Percentiles rank a stretch among this genome's conserved stretches.
These are phyloP conservation scores for Hippolais icterina DNA, from an alignment of 2,113 vertebrate species.

Conservation along the genomic window DNA sequence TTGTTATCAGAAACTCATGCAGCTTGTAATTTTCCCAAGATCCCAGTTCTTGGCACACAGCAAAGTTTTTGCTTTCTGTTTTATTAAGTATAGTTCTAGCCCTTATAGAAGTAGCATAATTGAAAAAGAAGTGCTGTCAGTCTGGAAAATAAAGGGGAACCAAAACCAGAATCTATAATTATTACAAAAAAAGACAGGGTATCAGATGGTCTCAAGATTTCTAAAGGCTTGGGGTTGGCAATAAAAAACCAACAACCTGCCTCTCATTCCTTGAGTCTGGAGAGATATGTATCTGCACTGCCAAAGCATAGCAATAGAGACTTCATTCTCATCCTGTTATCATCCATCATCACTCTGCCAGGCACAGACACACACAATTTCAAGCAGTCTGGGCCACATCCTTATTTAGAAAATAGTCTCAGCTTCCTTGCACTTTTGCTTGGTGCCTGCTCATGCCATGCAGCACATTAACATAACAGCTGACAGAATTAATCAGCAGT, in stretches of 20 bases:
- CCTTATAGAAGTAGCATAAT: not conserved
- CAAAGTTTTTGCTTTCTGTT: not conserved
- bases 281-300: not conserved
- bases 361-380: not conserved
- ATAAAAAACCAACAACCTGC: not conserved
- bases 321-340: slow-evolving; percentile 6
- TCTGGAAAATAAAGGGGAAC: not conserved
- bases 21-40: not conserved
- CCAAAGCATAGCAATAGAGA: slow-evolving; percentile 1
- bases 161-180: not conserved
- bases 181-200: not conserved
- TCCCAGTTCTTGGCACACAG: not conserved
- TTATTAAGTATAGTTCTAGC: not conserved
- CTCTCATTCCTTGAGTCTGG: not conserved
- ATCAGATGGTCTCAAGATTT: not conserved
- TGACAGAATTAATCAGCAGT: slow-evolving; percentile 52
- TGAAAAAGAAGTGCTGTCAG: not conserved
- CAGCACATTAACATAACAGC: slow-evolving; percentile 38
- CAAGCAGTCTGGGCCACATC: slow-evolving; percentile 27
- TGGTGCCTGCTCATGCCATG: not conserved
- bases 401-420: slow-evolving; percentile 55
- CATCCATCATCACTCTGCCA: slow-evolving; percentile 1
- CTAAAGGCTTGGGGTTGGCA: not conserved
- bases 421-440: slow-evolving; percentile 17
- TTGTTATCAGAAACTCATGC: not conserved